Evolutionary conservation across 2,797 vertebrate species (phyloP).

Genomic region (Arvicola amphibius): DNA sequence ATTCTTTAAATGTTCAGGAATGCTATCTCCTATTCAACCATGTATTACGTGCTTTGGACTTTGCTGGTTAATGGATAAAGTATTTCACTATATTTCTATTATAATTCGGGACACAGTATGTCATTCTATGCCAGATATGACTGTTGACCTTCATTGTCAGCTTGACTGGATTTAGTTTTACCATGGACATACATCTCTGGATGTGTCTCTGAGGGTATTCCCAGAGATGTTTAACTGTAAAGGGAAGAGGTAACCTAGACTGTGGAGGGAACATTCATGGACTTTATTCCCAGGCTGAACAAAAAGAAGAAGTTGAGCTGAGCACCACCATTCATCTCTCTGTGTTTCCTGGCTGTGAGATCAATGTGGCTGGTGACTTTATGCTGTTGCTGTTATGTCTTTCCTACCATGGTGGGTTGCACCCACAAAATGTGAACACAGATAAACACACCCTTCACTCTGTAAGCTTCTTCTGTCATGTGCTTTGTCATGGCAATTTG

Average conservation of each 20-base stretch:
- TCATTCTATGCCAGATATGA: neutral
- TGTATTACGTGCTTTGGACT: neutral
- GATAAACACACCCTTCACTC: neutral
- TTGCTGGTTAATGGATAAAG: neutral
- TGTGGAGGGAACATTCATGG: neutral
- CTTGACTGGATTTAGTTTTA: neutral
- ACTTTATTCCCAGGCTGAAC: neutral
- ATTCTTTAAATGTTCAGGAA: neutral
- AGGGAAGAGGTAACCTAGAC: neutral
- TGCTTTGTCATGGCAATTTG: too few species aligned
- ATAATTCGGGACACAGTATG: neutral
- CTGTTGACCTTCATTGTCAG: neutral
- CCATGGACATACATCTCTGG: too few species aligned
- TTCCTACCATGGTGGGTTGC: too few species aligned
- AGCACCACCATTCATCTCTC: neutral
- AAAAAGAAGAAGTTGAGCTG: neutral
- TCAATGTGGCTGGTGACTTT: neutral
- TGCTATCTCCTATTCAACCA: neutral
- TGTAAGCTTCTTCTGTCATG: too few species aligned
- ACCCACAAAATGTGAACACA: neutral
- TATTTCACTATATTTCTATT: neutral
- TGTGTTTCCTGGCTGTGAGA: neutral
- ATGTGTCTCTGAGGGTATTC: neutral
- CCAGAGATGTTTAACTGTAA: neutral
- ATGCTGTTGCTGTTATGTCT: neutral